These are phyloP conservation scores for Aspidoscelis tigris DNA, from an alignment of 2,113 vertebrate genomes.

Conservation along the genomic window DNA sequence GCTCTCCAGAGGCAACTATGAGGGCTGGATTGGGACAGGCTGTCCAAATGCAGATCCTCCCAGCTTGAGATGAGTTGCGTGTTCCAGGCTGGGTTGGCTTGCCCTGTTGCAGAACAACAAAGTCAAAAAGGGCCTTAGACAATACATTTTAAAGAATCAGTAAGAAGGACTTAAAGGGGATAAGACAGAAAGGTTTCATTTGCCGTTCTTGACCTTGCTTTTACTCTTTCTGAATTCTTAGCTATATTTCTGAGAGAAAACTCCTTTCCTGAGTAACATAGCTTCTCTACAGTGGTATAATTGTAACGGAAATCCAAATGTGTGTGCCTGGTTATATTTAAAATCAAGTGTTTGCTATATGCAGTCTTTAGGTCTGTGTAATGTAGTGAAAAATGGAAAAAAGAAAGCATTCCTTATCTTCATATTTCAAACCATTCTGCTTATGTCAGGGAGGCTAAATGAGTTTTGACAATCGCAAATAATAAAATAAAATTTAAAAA, in stretches of 20 bases:
- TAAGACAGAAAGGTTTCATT: neutral
- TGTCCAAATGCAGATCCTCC: no score
- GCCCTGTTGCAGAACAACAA: no score
- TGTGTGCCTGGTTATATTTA: neutral
- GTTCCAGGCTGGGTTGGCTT: no score
- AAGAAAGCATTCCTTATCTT: neutral
- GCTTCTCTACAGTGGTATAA: constrained; percentile 4
- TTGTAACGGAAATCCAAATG: neutral
- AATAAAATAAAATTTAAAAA: constrained; percentile 1
- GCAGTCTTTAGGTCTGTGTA: constrained; percentile 1
- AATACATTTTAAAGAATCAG: neutral
- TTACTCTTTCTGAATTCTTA: neutral
- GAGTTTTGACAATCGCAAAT: constrained; percentile 63
- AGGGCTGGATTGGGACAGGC: no score
- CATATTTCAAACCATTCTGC: constrained; percentile 26
- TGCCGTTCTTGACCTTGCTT: neutral
- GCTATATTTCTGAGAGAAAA: neutral
- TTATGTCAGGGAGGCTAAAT: constrained; percentile 56
- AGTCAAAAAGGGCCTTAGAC: no score
- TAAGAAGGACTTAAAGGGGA: neutral
- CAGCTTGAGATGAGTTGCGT: no score
- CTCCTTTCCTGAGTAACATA: neutral
- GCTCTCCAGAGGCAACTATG: no score
- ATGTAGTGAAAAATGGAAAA: neutral
- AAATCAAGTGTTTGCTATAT: neutral